Evolutionary conservation across 2,797 vertebrate genomes (phyloP).

Genomic region (Thunnus albacares): DNA sequence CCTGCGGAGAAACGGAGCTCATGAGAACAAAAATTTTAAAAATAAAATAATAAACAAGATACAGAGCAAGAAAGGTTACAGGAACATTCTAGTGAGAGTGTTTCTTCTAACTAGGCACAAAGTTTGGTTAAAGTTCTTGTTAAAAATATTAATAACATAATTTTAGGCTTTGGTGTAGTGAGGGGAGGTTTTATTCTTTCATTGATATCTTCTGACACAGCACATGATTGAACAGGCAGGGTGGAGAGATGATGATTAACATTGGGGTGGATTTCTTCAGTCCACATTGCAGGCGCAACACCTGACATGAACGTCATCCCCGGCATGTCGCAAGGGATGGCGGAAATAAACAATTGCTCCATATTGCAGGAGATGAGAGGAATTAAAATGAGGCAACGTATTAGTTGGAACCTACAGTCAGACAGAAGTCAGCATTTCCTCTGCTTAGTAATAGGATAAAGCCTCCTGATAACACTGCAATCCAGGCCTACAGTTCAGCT

Average conservation of each 20-base stretch:
- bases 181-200: neutral
- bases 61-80: neutral
- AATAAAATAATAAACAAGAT: neutral
- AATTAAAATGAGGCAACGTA: too few species aligned
- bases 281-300: too few species aligned
- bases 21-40: neutral
- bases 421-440: too few species aligned
- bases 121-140: too few species aligned
- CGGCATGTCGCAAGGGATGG: neutral
- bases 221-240: neutral
- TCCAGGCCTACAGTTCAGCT: too few species aligned
- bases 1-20: conserved; percentile 80
- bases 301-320: neutral
- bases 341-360: neutral
- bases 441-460: too few species aligned
- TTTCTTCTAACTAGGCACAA: neutral
- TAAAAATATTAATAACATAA: too few species aligned
- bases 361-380: too few species aligned
- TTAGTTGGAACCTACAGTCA: too few species aligned
- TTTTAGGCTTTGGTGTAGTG: neutral
- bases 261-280: neutral
- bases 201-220: neutral
- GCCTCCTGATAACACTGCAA: too few species aligned
- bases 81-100: neutral
- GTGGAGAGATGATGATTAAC: neutral